Evolutionary conservation across 1,140 invertebrate species (phyloP).

Genomic region (Kradibia gibbosae): DNA sequence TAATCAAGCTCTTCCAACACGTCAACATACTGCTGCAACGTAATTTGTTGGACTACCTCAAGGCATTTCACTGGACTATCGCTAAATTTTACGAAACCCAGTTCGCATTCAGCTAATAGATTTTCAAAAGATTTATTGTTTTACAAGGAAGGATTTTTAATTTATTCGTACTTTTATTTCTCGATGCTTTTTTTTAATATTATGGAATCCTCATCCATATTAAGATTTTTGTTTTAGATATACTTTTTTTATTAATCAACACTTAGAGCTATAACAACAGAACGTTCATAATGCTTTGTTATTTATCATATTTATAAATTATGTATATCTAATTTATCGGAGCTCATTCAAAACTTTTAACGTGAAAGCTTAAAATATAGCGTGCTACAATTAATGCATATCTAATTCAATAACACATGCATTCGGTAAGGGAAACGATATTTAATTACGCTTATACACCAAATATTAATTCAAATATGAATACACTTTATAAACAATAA

Average conservation of each 20-base stretch:
- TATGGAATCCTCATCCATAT: not conserved
- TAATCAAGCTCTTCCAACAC: slow-evolving; percentile 52
- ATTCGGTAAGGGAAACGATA: too few species aligned
- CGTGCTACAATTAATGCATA: too few species aligned
- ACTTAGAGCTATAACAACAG: too few species aligned
- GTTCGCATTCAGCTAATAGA: not conserved
- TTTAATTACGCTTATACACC: too few species aligned
- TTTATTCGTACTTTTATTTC: not conserved
- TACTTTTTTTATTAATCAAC: too few species aligned
- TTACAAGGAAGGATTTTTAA: not conserved
- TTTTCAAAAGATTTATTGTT: slow-evolving; percentile 1
- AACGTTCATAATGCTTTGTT: too few species aligned
- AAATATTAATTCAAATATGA: too few species aligned
- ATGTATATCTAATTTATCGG: too few species aligned
- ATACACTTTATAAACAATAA: too few species aligned
- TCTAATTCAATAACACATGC: too few species aligned
- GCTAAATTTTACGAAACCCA: slow-evolving; percentile 13
- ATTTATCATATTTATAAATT: too few species aligned
- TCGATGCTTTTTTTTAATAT: not conserved
- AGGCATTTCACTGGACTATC: not conserved
- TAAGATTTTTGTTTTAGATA: not conserved
- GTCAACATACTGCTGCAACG: slow-evolving; percentile 6
- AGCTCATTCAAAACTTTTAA: not conserved
- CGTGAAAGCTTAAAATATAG: not conserved
- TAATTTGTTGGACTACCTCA: slow-evolving; percentile 44